Percentiles rank a stretch among this genome's conserved stretches.
These are phyloP conservation scores for Hephaestus fuliginosus DNA, from an alignment of 2,797 vertebrate species.

Conservation along the genomic window DNA sequence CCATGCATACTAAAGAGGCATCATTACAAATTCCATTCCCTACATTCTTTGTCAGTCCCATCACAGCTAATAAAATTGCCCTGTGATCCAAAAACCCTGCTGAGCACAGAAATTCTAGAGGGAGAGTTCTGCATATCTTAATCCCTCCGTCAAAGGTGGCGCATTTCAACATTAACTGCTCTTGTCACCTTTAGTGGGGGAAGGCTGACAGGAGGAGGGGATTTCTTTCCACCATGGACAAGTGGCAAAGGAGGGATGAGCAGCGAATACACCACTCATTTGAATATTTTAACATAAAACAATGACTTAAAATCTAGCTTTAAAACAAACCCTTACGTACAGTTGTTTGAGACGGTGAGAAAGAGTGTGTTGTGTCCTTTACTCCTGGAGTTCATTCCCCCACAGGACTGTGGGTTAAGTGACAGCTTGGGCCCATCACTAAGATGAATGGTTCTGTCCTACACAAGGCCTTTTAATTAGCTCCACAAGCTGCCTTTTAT, in stretches of 20 bases:
- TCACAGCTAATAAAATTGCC: conserved; percentile 81
- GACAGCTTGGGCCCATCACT: conserved; percentile 82
- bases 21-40: conserved; percentile 75
- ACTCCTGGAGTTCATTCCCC: conserved; percentile 65
- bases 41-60: conserved; percentile 75
- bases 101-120: conserved; percentile 74
- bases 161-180: conserved; percentile 70
- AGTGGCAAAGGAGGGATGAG: conserved; percentile 32
- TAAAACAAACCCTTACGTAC: conserved; percentile 26
- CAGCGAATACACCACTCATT: conserved; percentile 18
- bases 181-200: conserved; percentile 69
- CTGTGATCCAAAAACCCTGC: conserved; percentile 81
- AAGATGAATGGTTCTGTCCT: conserved; percentile 85
- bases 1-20: conserved; percentile 71
- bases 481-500: conserved; percentile 80
- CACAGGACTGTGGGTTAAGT: conserved; percentile 74
- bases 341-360: conserved; percentile 29
- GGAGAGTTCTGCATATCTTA: conserved; percentile 77
- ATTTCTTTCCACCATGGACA: conserved; percentile 34
- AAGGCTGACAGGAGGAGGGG: conserved; percentile 49
- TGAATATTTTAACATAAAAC: conserved; percentile 55
- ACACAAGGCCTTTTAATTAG: conserved; percentile 86
- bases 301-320: conserved; percentile 34
- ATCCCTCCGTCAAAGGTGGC: conserved; percentile 67
- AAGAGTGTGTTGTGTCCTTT: conserved; percentile 54